Conservation (phyloP, 2,888 invertebrate genomes). For the Pardosa pseudoannulata region DNA sequence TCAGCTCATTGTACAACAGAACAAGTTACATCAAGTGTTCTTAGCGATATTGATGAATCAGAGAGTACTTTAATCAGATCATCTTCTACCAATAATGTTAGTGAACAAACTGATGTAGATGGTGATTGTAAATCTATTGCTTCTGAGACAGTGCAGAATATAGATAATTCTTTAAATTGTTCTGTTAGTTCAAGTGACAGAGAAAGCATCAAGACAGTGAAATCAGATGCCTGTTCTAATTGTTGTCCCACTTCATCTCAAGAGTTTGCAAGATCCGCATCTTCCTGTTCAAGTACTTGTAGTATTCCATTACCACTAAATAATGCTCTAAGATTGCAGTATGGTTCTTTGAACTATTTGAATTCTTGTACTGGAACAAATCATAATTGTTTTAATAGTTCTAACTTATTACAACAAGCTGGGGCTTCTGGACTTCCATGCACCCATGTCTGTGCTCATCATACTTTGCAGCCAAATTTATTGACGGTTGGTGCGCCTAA, state of each 20-base stretch:
- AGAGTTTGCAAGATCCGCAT: conserved; percentile 16
- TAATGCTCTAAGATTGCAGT: conserved; percentile 6
- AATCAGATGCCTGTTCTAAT: conserved; percentile 9
- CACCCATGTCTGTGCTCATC: neutral
- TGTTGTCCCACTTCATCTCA: neutral
- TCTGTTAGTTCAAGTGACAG: neutral
- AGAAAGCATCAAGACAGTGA: neutral
- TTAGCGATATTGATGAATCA: neutral
- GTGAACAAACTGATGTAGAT: neutral
- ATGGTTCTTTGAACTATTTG: conserved; percentile 33
- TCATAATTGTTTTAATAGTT: neutral
- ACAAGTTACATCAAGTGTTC: neutral
- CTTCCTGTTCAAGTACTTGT: conserved; percentile 25
- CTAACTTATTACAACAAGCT: neutral
- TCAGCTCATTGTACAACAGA: too few species aligned
- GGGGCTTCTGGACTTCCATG: neutral
- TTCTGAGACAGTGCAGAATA: neutral
- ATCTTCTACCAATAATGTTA: neutral
- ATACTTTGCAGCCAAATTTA: neutral
- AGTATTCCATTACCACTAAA: conserved; percentile 14
- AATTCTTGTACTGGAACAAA: neutral
- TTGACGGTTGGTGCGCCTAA: neutral
- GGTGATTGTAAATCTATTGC: neutral
- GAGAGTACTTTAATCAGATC: neutral
- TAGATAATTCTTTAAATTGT: neutral